Evolutionary conservation across 2,113 vertebrate genomes (phyloP).

Genomic region (Chrysochloris asiatica): DNA sequence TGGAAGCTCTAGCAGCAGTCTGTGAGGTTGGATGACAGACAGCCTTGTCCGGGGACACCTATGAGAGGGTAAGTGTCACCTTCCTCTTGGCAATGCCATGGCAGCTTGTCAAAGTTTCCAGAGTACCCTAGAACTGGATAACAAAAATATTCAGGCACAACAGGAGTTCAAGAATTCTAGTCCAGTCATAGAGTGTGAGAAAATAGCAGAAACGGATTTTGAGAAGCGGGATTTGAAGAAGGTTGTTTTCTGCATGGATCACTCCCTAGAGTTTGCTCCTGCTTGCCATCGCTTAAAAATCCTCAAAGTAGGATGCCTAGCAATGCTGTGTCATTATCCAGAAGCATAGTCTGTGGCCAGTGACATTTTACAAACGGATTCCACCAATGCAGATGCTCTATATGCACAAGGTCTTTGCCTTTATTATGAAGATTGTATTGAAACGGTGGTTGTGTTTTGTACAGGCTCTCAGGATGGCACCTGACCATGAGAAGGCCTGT

Average conservation of each 20-base stretch:
- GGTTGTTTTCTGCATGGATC: conserved; percentile 99
- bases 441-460: conserved; percentile 98
- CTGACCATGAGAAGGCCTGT: conserved; percentile 97
- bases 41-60: too few relatives aligned
- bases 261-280: conserved; percentile 93
- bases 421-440: conserved; percentile 98
- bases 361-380: conserved; percentile 96
- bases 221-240: conserved; percentile 98
- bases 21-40: too few relatives aligned
- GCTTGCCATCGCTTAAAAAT: conserved; percentile 98
- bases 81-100: too few relatives aligned
- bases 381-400: conserved; percentile 96
- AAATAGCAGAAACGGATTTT: conserved; percentile 96
- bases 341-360: conserved; percentile 99
- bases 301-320: conserved; percentile 97
- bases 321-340: conserved; percentile 94
- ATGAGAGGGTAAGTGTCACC: too few relatives aligned
- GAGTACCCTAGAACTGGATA: too few relatives aligned
- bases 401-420: conserved; percentile 98
- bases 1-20: too few relatives aligned
- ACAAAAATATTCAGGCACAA: too few relatives aligned
- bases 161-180: conserved; percentile 95
- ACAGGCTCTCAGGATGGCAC: conserved; percentile 97
- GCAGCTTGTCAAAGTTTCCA: too few relatives aligned
- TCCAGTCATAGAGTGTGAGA: conserved; percentile 95